Base-by-base conservation (phyloP, 2,113 vertebrate genomes). In the Pomatorhinus ruficollis region DNA sequence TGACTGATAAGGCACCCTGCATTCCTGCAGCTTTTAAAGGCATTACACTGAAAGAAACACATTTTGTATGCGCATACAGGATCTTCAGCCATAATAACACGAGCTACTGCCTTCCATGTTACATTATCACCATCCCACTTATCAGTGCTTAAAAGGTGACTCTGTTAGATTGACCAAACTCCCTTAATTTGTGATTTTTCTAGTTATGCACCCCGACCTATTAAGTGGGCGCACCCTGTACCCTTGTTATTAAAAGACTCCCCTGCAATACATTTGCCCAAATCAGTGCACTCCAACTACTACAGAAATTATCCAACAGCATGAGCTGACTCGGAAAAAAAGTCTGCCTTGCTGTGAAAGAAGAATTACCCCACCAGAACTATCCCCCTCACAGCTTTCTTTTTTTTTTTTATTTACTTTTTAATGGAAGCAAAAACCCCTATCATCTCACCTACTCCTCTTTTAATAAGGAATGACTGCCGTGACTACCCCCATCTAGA, bases 401-500 rank as follows among this genome's bases (percentile, higher is more conserved):
- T 81, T 65, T 61, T 96, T 64, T 87, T 71, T 25, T 49, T 49
- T 30, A 71, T 95, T 96, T 93, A 96, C 94, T 92, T 89, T 96
- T 97, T 95, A 96, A 95, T 92, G 97, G 97, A 97, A 95, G 94
- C 82, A 97, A 97, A 98, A 96, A 45, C 91, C 93, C 92, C 95
- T 97, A 96, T 97, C 97, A 97, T 97, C 96, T 97, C 93, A 97
- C 97, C 97, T 97, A 92, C 95, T 97, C 95, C 97, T 97, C 96
- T 98, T 97, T 97, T 98, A 98, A 98, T 97, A 98, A 97, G 97
- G 97, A 97, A 97, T 96, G 98, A 98, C 98, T 98, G 97, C 98
- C 98, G 96, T 98, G 98, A 98, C 98, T 98, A 98, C 98, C 98
- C 97, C 97, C 98, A 98, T 98, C 98, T 97, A 98, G 97, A 97